Evolutionary conservation across 2,113 vertebrate species (phyloP).

Genomic region (Halcyon senegalensis): DNA sequence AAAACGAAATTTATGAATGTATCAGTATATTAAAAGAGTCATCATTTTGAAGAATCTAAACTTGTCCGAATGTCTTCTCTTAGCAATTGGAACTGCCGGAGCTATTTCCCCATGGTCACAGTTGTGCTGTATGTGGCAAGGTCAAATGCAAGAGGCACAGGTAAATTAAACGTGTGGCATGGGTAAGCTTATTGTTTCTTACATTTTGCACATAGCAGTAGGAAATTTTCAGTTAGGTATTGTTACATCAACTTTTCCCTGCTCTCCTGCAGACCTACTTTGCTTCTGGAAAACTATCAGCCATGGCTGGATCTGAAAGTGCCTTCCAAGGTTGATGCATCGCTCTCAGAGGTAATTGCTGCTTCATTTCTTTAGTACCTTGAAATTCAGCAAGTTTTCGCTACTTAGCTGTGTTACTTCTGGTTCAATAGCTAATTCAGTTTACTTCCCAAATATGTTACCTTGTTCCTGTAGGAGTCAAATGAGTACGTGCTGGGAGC

Average conservation of each 20-base stretch:
- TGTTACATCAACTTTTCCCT: background rate
- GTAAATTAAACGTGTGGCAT: constrained; percentile 70
- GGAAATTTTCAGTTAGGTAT: background rate
- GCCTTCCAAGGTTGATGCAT: constrained; percentile 92
- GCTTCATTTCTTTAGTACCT: background rate
- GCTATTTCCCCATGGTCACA: constrained; percentile 88
- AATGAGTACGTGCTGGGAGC: background rate
- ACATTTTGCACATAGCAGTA: background rate
- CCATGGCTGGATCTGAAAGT: constrained; percentile 95
- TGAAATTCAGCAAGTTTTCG: background rate
- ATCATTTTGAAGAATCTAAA: background rate
- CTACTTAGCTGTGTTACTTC: background rate
- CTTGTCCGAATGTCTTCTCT: background rate
- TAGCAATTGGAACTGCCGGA: constrained; percentile 84
- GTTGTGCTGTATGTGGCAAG: constrained; percentile 94
- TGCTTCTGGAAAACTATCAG: constrained; percentile 94
- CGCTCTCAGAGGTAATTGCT: constrained; percentile 88
- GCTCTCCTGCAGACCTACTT: constrained; percentile 79
- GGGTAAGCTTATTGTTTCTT: background rate
- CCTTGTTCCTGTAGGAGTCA: background rate
- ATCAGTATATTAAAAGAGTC: accelerated
- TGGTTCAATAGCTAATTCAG: background rate
- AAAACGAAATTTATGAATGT: background rate
- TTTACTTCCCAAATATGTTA: background rate
- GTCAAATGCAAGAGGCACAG: constrained; percentile 92